A percentile compares a stretch with the other conserved stretches of the same genome.
Evolutionary conservation across 2,888 invertebrate species (phyloP).

Genomic region (Tachina lurida): DNA sequence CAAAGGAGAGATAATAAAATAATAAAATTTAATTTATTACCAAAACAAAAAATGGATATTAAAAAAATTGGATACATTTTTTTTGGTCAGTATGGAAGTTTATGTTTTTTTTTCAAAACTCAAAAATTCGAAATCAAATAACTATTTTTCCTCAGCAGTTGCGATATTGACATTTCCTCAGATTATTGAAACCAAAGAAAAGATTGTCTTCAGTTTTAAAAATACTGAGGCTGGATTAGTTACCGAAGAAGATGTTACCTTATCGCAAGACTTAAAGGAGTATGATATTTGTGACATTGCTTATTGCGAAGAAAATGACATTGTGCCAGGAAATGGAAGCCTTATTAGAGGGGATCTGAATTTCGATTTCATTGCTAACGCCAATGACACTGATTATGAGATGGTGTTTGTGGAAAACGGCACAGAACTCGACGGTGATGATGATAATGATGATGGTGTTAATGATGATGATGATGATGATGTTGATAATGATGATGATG

Average conservation of each 20-base stretch:
- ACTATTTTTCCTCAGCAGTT: neutral
- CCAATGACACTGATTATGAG: neutral
- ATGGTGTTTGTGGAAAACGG: neutral
- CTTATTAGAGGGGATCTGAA: neutral
- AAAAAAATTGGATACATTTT: neutral
- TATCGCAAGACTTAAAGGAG: neutral
- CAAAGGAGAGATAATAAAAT: neutral
- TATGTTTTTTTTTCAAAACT: neutral
- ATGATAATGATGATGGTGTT: neutral
- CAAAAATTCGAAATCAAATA: neutral
- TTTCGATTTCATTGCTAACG: neutral
- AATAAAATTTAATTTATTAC: neutral
- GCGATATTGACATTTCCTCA: neutral
- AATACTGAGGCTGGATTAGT: neutral
- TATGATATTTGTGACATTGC: neutral
- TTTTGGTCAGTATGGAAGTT: slow-evolving; percentile 4
- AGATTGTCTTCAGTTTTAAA: neutral
- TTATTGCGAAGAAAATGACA: neutral
- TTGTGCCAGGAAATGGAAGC: neutral
- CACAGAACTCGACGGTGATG: neutral
- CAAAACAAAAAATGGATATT: slow-evolving; percentile 17
- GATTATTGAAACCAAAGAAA: neutral
- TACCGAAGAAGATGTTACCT: neutral
- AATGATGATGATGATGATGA: neutral
- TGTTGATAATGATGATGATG: neutral